Percentiles rank a stretch among this genome's conserved stretches.
These are phyloP conservation scores for Lepidochitona cinerea DNA, from an alignment of 2,888 invertebrate genomes.

Conservation along the genomic window DNA sequence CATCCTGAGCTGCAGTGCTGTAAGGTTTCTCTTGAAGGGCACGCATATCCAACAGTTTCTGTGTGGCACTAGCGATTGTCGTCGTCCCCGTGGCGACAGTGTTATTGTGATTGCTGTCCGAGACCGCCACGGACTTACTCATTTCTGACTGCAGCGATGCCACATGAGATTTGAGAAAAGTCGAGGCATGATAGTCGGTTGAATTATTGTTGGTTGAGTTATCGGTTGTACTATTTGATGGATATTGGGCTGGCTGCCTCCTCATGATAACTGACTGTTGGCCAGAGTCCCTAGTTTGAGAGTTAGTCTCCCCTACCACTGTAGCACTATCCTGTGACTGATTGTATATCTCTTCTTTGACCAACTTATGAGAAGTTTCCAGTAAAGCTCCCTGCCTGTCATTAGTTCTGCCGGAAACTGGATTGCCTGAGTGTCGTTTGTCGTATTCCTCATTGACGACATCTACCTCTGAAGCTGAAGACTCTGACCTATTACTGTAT, in stretches of 20 bases:
- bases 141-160: not conserved
- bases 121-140: not conserved
- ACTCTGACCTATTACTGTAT: constrained; percentile 68
- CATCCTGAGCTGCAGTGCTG: constrained; percentile 27
- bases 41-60: constrained; percentile 42
- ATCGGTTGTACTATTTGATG: not conserved
- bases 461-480: constrained; percentile 68
- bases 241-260: constrained; percentile 35
- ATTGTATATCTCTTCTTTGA: constrained; percentile 9
- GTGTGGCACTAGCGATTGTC: constrained; percentile 13
- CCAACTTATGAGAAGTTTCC: constrained; percentile 25
- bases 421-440: constrained; percentile 31
- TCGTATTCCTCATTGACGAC: constrained; percentile 59
- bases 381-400: constrained; percentile 16
- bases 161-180: not conserved
- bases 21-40: constrained; percentile 34
- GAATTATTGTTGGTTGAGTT: not conserved
- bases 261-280: constrained; percentile 65
- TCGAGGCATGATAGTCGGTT: not conserved
- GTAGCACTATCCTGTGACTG: not conserved
- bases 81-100: not conserved
- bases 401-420: not conserved
- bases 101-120: constrained; percentile 2
- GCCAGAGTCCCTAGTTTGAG: constrained; percentile 37
- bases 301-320: not conserved